A percentile compares a stretch with the other conserved stretches of the same genome.
These are phyloP conservation scores for Salvator merianae DNA, from an alignment of 2,113 vertebrate species.

Conservation along the genomic window DNA sequence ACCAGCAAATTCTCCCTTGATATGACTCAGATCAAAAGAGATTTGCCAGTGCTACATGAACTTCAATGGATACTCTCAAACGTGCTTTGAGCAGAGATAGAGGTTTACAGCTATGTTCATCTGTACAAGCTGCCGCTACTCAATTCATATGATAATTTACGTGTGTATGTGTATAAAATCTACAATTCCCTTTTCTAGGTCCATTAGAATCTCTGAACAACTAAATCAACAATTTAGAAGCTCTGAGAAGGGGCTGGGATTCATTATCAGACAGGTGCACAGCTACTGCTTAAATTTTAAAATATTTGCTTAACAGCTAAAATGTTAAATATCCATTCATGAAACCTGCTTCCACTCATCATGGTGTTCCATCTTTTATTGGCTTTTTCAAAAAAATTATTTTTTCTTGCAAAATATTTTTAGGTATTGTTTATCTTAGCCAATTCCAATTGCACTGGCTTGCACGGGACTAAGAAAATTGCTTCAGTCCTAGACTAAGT, in stretches of 20 bases:
- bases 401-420: too few species aligned
- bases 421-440: not conserved
- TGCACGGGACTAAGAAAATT: not conserved
- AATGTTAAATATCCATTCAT: not conserved
- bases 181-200: not conserved
- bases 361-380: not conserved
- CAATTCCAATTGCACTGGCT: not conserved
- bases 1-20: too few species aligned
- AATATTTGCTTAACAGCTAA: not conserved
- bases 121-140: not conserved
- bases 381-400: not conserved
- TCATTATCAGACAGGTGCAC: not conserved
- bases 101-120: too few species aligned
- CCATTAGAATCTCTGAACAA: not conserved
- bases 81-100: too few species aligned
- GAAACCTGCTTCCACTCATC: not conserved
- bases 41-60: too few species aligned
- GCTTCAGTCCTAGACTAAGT: not conserved
- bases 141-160: not conserved
- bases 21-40: too few species aligned
- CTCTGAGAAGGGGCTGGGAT: not conserved
- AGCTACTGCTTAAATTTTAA: not conserved
- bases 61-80: too few species aligned
- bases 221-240: not conserved
- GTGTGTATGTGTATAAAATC: too few species aligned